Evolutionary conservation across 2,113 vertebrate genomes (phyloP).

Genomic region (Scalopus aquaticus): DNA sequence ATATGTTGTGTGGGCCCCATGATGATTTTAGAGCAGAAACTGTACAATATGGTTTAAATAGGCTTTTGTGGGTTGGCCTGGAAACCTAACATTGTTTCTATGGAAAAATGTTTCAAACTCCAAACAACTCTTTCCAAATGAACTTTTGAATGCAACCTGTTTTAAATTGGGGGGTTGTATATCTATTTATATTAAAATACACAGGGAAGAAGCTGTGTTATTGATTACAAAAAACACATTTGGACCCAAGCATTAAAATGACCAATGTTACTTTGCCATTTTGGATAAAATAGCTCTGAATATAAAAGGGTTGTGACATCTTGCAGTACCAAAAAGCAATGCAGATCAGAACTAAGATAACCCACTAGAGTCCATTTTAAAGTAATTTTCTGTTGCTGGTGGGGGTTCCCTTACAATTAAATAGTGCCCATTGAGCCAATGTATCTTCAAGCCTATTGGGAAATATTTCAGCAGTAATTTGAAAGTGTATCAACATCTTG

Average conservation of each 20-base stretch:
- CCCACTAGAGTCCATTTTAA: background rate
- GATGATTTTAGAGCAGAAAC: conserved; percentile 80
- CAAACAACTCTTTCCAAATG: conserved; percentile 72
- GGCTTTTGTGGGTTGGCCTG: conserved; percentile 79
- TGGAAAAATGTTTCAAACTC: conserved; percentile 79
- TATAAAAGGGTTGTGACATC: background rate
- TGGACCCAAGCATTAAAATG: conserved; percentile 11
- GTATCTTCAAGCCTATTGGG: background rate
- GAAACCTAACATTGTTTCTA: conserved; percentile 82
- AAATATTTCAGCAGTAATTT: conserved; percentile 38
- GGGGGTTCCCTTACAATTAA: conserved; percentile 9
- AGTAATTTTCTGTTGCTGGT: conserved; percentile 2
- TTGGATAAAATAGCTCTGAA: conserved; percentile 23
- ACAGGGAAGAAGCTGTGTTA: conserved; percentile 56
- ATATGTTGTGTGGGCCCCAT: conserved; percentile 76
- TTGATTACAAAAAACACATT: conserved; percentile 48
- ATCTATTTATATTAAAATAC: conserved; percentile 72
- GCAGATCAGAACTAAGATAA: background rate
- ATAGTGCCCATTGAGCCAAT: background rate
- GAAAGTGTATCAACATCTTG: background rate
- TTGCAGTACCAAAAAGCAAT: background rate
- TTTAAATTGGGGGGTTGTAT: conserved; percentile 63
- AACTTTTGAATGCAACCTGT: conserved; percentile 77
- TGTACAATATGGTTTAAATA: conserved; percentile 78
- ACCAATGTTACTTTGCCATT: background rate